phyloP scores from a whole-genome alignment of 2,797 vertebrate species.

The Ctenosaura bakeri region DNA sequence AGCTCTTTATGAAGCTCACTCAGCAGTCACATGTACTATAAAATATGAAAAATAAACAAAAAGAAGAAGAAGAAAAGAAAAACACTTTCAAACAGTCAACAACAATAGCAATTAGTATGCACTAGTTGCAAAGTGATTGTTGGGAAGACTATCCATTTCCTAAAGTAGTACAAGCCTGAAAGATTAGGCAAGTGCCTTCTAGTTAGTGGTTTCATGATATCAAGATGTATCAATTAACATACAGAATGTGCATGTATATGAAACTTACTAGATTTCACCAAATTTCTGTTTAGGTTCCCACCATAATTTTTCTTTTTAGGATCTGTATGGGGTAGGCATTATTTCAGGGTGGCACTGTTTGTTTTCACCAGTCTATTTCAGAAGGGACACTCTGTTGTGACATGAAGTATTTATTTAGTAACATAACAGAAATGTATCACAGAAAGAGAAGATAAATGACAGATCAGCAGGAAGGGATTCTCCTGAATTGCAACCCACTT shows the following conservation, averaged over 20 bases:
- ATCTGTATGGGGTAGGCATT: too few relatives aligned
- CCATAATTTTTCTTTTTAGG: neutral
- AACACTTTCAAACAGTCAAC: too few relatives aligned
- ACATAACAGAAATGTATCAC: neutral
- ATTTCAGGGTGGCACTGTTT: neutral
- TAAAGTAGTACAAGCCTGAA: neutral
- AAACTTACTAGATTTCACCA: neutral
- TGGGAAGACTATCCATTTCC: neutral
- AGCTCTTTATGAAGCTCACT: neutral
- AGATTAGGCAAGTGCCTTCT: neutral
- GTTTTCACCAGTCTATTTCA: neutral
- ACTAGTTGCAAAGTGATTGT: neutral
- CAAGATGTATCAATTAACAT: neutral
- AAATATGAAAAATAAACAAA: too few relatives aligned
- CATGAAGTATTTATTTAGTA: neutral
- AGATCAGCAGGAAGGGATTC: neutral
- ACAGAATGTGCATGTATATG: too few relatives aligned
- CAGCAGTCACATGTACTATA: neutral
- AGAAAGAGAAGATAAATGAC: neutral
- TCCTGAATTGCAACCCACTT: neutral
- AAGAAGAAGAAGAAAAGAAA: too few relatives aligned
- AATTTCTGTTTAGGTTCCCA: neutral
- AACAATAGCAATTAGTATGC: neutral
- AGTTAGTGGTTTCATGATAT: neutral
- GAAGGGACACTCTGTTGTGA: neutral